Evolutionary conservation across 2,113 vertebrate genomes (phyloP).

Genomic region (Hymenochirus boettgeri): DNA sequence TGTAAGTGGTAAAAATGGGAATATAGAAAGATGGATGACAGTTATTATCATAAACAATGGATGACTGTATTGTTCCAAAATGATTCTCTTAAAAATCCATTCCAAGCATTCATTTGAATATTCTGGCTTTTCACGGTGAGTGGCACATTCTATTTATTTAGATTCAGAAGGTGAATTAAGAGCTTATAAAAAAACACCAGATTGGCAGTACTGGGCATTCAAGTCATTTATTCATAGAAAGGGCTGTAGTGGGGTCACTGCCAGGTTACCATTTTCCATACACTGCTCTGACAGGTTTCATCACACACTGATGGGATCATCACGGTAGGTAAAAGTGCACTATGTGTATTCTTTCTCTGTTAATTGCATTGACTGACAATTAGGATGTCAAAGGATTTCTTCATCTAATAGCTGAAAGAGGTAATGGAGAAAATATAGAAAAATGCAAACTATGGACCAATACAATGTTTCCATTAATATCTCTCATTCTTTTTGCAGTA

Average conservation of each 20-base stretch:
- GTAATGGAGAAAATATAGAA: too few species aligned
- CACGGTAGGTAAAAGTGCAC: slow-evolving; percentile 38
- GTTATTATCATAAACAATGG: slow-evolving; percentile 49
- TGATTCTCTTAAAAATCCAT: slow-evolving; percentile 45
- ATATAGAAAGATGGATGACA: slow-evolving; percentile 50
- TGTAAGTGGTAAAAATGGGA: slow-evolving; percentile 43
- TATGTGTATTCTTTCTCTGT: slow-evolving; percentile 23
- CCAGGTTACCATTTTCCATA: slow-evolving; percentile 39
- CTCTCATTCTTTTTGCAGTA: too few species aligned
- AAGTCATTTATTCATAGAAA: slow-evolving; percentile 40
- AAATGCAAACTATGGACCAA: too few species aligned
- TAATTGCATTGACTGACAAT: slow-evolving; percentile 23
- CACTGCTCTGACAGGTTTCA: slow-evolving; percentile 39
- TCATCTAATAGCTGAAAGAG: not conserved
- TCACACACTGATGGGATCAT: slow-evolving; percentile 37
- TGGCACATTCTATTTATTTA: slow-evolving; percentile 42
- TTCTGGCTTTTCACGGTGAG: slow-evolving; percentile 24
- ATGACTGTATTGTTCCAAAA: slow-evolving; percentile 45
- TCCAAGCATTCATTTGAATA: slow-evolving; percentile 30
- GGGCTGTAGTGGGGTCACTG: slow-evolving; percentile 20
- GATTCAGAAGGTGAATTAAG: slow-evolving; percentile 42
- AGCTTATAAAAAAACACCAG: slow-evolving; percentile 40
- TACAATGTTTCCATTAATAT: too few species aligned
- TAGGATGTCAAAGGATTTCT: slow-evolving; percentile 15
- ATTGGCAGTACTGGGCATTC: slow-evolving; percentile 40